Conservation (phyloP, 1,140 invertebrate species). For the Brachionus calyciflorus region DNA sequence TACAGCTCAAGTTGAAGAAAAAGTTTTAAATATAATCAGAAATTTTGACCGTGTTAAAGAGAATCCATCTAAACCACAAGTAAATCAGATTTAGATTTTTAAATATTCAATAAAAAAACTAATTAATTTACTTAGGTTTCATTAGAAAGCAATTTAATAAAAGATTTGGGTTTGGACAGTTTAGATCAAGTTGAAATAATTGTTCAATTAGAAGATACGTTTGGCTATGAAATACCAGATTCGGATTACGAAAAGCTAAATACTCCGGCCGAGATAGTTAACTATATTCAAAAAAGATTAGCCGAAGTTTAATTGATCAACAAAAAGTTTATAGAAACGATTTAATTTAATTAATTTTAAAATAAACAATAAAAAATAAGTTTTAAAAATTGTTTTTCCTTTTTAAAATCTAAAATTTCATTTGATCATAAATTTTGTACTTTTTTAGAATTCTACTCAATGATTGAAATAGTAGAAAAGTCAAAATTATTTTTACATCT, state of each 20-base stretch:
- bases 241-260: slow-evolving; percentile 42
- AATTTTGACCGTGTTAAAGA: slow-evolving; percentile 43
- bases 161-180: slow-evolving; percentile 50
- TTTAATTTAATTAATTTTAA: neutral
- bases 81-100: neutral
- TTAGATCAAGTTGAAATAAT: slow-evolving; percentile 51
- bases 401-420: neutral
- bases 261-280: slow-evolving; percentile 16
- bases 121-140: neutral
- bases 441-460: too few relatives aligned
- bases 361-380: neutral
- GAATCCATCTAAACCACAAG: slow-evolving; percentile 32
- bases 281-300: slow-evolving; percentile 34
- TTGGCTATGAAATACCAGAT: slow-evolving; percentile 47
- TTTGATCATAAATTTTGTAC: neutral
- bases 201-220: slow-evolving; percentile 49
- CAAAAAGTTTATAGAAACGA: neutral
- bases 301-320: slow-evolving; percentile 23
- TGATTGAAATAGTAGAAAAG: too few relatives aligned
- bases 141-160: slow-evolving; percentile 48
- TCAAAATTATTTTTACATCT: too few relatives aligned
- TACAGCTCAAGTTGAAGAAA: slow-evolving; percentile 24
- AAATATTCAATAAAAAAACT: neutral
- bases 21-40: slow-evolving; percentile 21
- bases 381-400: neutral